Percentiles rank a stretch among this genome's conserved stretches.
Evolutionary conservation across 2,888 invertebrate genomes (phyloP).

Genomic region (Nomada fucata): DNA sequence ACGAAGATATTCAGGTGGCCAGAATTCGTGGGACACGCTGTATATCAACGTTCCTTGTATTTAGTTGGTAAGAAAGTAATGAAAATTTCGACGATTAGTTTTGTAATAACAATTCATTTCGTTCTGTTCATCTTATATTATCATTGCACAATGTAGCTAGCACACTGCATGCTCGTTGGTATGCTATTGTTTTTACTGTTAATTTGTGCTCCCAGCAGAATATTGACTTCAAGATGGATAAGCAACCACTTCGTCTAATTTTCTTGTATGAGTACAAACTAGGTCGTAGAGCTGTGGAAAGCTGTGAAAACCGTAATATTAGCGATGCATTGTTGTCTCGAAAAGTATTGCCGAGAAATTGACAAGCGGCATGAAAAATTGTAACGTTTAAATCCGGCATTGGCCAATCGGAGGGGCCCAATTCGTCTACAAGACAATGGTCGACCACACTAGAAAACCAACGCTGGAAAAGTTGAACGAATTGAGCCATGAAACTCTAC

Average conservation of each 20-base stretch:
- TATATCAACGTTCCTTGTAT: too few relatives aligned
- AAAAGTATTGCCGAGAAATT: not conserved
- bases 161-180: not conserved
- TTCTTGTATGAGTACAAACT: constrained; percentile 13
- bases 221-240: constrained; percentile 1
- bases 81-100: too few relatives aligned
- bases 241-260: not conserved
- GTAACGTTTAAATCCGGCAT: not conserved
- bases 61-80: too few relatives aligned
- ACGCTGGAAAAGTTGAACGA: constrained; percentile 3
- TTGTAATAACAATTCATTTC: not conserved
- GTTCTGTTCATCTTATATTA: not conserved
- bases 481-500: constrained; percentile 8
- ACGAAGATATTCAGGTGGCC: too few relatives aligned
- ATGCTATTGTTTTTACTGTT: not conserved
- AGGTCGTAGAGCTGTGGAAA: not conserved
- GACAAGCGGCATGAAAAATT: not conserved
- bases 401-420: not conserved
- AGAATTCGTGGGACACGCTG: too few relatives aligned
- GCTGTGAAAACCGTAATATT: constrained; percentile 4
- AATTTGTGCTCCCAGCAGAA: not conserved
- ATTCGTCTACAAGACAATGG: not conserved
- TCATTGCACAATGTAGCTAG: not conserved
- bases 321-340: not conserved
- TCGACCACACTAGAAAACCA: not conserved